phyloP scores from a whole-genome alignment of 2,797 vertebrate genomes.

The Peromyscus eremicus region DNA sequence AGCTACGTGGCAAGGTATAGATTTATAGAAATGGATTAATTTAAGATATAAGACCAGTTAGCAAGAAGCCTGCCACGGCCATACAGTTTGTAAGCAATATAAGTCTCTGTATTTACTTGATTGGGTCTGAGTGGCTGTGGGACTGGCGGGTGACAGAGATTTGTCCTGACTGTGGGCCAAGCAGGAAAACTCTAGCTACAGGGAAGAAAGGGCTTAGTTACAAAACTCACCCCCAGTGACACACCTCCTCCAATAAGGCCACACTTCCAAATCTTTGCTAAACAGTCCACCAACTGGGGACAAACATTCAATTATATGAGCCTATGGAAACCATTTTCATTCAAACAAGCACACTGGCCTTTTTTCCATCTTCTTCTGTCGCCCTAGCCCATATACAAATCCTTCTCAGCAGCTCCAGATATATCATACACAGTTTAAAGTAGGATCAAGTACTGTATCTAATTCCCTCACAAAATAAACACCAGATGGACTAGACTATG shows the following conservation, averaged over 20 bases:
- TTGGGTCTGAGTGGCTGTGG: too few relatives aligned
- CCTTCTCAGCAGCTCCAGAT: not conserved
- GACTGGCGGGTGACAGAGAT: too few relatives aligned
- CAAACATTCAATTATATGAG: not conserved
- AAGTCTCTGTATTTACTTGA: too few relatives aligned
- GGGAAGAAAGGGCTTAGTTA: not conserved
- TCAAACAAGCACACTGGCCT: not conserved
- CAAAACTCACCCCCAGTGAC: not conserved
- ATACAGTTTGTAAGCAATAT: too few relatives aligned
- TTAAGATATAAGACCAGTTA: too few relatives aligned
- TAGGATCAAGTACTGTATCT: not conserved
- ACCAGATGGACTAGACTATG: not conserved
- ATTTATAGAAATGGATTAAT: too few relatives aligned
- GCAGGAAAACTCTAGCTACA: too few relatives aligned
- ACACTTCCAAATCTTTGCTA: not conserved
- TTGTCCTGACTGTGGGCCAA: too few relatives aligned
- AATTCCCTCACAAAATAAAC: slow-evolving; percentile 36
- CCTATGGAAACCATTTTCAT: not conserved
- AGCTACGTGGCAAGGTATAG: too few relatives aligned
- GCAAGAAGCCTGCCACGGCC: too few relatives aligned
- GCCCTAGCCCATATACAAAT: not conserved
- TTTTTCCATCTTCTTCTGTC: not conserved
- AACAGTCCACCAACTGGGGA: not conserved
- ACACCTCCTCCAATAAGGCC: not conserved
- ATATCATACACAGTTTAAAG: not conserved